phyloP scores from a whole-genome alignment of 2,113 vertebrate genomes.

The Cardinalis cardinalis region DNA sequence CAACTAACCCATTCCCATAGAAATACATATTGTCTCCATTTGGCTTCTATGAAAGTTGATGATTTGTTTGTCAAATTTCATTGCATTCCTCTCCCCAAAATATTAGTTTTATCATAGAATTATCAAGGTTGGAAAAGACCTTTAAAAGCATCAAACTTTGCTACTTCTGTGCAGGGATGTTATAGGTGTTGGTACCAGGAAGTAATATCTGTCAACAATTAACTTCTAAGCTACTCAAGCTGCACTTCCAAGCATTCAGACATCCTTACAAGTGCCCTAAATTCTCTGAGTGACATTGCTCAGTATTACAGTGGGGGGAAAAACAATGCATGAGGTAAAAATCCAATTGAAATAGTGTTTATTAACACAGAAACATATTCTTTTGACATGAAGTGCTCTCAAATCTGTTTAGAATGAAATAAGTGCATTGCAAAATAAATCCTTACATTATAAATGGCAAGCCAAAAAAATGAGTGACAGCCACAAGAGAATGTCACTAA shows the following conservation, averaged over 20 bases:
- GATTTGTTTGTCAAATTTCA: background rate
- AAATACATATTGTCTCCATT: background rate
- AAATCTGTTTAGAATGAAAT: background rate
- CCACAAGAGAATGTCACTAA: background rate
- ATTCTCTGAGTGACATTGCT: background rate
- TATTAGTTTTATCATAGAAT: background rate
- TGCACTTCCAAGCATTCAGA: background rate
- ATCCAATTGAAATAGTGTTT: background rate
- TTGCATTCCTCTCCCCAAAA: background rate
- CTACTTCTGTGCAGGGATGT: background rate
- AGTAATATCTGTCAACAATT: background rate
- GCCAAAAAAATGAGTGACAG: background rate
- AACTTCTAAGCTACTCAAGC: background rate
- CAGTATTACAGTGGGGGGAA: background rate
- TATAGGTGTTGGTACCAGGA: background rate
- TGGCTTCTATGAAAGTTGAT: background rate
- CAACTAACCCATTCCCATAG: background rate
- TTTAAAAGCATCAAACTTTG: background rate
- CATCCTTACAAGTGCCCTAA: background rate
- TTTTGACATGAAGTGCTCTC: background rate
- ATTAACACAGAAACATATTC: background rate
- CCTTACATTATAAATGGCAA: background rate
- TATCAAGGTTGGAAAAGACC: background rate
- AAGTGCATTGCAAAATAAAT: background rate
- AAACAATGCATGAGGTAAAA: background rate